phyloP scores from a whole-genome alignment of 2,888 invertebrate species.

The Lasioglossum morio region DNA sequence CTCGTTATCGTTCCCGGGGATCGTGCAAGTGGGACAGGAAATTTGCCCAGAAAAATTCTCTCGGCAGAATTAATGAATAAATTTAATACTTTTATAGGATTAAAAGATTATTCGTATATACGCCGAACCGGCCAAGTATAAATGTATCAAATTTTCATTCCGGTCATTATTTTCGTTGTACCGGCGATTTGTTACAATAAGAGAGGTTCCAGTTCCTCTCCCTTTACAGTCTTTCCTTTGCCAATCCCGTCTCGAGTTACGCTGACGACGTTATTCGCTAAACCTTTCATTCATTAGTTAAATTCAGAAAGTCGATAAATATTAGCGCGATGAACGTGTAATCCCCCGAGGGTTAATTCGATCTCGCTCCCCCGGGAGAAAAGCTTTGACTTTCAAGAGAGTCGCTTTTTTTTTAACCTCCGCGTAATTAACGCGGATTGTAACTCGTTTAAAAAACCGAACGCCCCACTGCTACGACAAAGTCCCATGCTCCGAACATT shows the following conservation, averaged over 20 bases:
- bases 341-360: slow-evolving; percentile 33
- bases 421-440: slow-evolving; percentile 1
- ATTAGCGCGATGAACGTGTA: slow-evolving; percentile 36
- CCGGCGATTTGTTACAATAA: not conserved
- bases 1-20: slow-evolving; percentile 1
- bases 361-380: not conserved
- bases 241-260: not conserved
- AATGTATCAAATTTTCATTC: not conserved
- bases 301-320: slow-evolving; percentile 25
- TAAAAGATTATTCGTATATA: not conserved
- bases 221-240: not conserved
- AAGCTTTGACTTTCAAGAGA: slow-evolving; percentile 11
- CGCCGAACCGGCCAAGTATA: not conserved
- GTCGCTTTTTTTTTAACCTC: not conserved
- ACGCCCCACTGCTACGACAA: not conserved
- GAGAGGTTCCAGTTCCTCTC: not conserved
- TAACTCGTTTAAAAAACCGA: slow-evolving; percentile 1
- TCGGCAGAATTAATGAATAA: not conserved
- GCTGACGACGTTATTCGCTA: not conserved
- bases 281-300: slow-evolving; percentile 18
- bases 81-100: slow-evolving; percentile 7
- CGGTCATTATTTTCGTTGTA: not conserved
- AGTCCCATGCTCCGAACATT: not conserved
- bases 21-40: slow-evolving; percentile 8
- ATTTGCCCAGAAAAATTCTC: slow-evolving; percentile 1